Base-by-base conservation (phyloP, 1,140 invertebrate species). In the Eubasilissa regina region DNA sequence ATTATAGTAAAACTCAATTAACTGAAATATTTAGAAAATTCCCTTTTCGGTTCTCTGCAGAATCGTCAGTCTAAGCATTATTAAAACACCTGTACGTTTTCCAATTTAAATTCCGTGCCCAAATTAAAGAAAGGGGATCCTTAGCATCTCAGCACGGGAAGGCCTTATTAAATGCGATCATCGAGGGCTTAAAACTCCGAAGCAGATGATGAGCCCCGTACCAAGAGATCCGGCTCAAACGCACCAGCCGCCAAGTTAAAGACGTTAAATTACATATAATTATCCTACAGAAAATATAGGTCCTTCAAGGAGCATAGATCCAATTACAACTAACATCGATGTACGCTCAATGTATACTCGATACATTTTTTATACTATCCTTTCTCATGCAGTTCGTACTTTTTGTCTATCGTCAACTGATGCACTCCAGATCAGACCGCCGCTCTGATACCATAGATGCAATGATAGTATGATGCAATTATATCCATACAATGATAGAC, bases 251-350 rank as follows among this genome's bases (percentile, higher is more conserved):
- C 75, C 45, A 74, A 55, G 55, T 77, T 78, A 76, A 72, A 75
- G 73, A 75, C 44, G 6, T 78, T 17, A 81, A 81, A 81, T 81
- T 81, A 81, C 62, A 81, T 75, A 45, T 78, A 81, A 81, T 81
- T 78, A 81, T 68, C 72, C 19, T 55, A 1, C 73, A 60, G 72
- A 79, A 55, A 79, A 74, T 79, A 45, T 66, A 56, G 74, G 73
- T 76, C 74, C 78, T 60, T 76, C 43, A 81, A 75, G 75, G 48
- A 77, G 58, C 45, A 76, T 64, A 62, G n/a, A 58, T 58, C 73
- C 17, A 45, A 73, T 70, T 70, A 58, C 55, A 58, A 19, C 17
- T 15, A 58, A 58, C 17, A 21, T 58, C 55, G 17, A 58, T 19
- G 55, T 58, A 21, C 55, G 55, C 17, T 58, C 55, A 21, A 58